phyloP scores from a whole-genome alignment of 1,140 invertebrate species.

The Acromyrmex heyeri region DNA sequence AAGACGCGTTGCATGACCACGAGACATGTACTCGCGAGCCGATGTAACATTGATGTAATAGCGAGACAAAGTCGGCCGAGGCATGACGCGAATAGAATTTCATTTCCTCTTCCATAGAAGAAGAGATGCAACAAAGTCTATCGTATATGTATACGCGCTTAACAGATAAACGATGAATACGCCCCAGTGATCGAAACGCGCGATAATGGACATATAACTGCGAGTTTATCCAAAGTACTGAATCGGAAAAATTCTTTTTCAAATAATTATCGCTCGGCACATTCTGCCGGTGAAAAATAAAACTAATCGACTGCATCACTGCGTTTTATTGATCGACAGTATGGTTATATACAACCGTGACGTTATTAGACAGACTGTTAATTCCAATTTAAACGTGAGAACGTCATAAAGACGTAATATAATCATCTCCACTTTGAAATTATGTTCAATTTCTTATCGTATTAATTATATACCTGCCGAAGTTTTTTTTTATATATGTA shows the following conservation, averaged over 20 bases:
- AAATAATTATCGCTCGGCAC: slow-evolving; percentile 42
- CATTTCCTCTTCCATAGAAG: slow-evolving; percentile 49
- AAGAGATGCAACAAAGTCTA: slow-evolving; percentile 45
- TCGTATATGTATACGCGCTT: slow-evolving; percentile 35
- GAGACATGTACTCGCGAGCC: slow-evolving; percentile 39
- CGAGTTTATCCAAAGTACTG: slow-evolving; percentile 42
- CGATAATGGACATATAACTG: slow-evolving; percentile 47
- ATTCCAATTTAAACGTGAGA: slow-evolving; percentile 22
- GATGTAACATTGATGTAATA: slow-evolving; percentile 61
- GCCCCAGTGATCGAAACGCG: slow-evolving; percentile 10
- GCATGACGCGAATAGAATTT: slow-evolving; percentile 60
- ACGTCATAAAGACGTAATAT: not conserved
- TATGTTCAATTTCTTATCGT: not conserved
- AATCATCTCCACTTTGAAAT: not conserved
- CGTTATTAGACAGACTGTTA: slow-evolving; percentile 21
- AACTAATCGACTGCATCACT: slow-evolving; percentile 42
- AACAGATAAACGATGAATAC: slow-evolving; percentile 59
- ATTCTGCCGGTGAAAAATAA: slow-evolving; percentile 32
- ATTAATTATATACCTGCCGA: not conserved
- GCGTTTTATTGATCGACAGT: slow-evolving; percentile 49
- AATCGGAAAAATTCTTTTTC: slow-evolving; percentile 47
- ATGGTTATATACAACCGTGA: not conserved
- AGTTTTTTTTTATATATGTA: not conserved
- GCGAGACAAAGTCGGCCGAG: slow-evolving; percentile 57
- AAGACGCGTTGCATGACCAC: slow-evolving; percentile 19